Base-by-base conservation (phyloP, 2,888 invertebrate genomes). In the Acronicta aceris region DNA sequence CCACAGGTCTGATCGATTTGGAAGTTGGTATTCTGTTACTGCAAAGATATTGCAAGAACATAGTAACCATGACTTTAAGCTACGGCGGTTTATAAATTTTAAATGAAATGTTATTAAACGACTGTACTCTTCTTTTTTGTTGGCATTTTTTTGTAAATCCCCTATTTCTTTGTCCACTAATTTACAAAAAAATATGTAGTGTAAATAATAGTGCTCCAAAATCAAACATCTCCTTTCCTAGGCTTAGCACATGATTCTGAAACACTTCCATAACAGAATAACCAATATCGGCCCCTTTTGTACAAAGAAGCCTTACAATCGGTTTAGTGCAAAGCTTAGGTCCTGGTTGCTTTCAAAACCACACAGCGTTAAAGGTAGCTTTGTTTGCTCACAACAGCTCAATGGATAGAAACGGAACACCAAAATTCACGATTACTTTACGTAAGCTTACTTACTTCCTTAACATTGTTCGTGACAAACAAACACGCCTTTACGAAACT, bases 391-490 rank as follows among this genome's bases (percentile, higher is more conserved):
- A 3, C 12, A 33, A 33, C 33, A 33, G 12, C 33, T 46, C 65
- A 10, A 7, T 25, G 9, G 42, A 64, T 41, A 64, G 51, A 47
- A 65, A 63, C 47, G 5, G 42, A 41, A 30, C 36, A 47, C 16
- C 9, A 27, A 38, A 38, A 38, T 38, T 6, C 38, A 38, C 38
- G n/a, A 38, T n/a, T n/a, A n/a, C n/a, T n/a, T 38, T 38, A 38
- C n/a, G 6, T 38, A n/a, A n/a, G 15, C 25, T 16, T 38, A n/a
- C 25, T 16, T 38, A 13, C 30, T 38, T 25, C 13, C 10, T 3
- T 48, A n/a, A 38, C n/a, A 38, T 38, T 38, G 38, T 38, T 38
- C n/a, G n/a, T 38, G 38, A 38, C 38, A 38, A 38, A 38, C 38
- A 38, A 38, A 38, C 38, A n/a, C 38, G 5, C 36, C 13, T 36